phyloP scores from a whole-genome alignment of 2,113 vertebrate genomes.

The Typhlomys cinereus region DNA sequence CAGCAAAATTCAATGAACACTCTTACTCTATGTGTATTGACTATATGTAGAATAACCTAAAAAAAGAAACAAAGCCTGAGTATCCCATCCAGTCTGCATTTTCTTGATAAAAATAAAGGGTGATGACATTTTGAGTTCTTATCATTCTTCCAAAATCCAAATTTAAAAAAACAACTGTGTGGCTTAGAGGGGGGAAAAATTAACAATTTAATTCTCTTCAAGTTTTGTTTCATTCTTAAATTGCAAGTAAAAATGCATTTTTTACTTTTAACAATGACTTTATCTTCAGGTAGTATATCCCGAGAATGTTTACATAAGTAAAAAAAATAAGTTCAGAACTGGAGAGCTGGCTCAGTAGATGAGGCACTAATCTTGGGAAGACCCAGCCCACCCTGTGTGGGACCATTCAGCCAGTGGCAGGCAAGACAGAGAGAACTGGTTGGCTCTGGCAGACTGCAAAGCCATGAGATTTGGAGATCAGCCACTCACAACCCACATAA shows the following conservation, averaged over 20 bases:
- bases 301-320: no score
- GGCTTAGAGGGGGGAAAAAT: not conserved
- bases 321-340: no score
- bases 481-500: no score
- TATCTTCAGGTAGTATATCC: not conserved
- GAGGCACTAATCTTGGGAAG: no score
- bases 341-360: no score
- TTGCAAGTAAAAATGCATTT: not conserved
- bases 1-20: not conserved
- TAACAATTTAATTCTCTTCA: not conserved
- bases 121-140: not conserved
- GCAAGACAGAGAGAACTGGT: no score
- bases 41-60: conserved; percentile 20
- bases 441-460: no score
- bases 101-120: conserved; percentile 27
- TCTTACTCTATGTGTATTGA: conserved; percentile 1
- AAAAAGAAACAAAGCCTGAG: conserved; percentile 21
- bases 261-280: not conserved
- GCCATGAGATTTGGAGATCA: no score
- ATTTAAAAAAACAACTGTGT: not conserved
- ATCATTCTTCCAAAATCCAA: conserved; percentile 17
- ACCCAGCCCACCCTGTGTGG: no score
- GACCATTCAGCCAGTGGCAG: no score
- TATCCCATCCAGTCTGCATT: conserved; percentile 13
- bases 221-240: not conserved